These are phyloP conservation scores for Trichacis sp. DNA, from an alignment of 2,888 invertebrate species.

Conservation along the genomic window DNA sequence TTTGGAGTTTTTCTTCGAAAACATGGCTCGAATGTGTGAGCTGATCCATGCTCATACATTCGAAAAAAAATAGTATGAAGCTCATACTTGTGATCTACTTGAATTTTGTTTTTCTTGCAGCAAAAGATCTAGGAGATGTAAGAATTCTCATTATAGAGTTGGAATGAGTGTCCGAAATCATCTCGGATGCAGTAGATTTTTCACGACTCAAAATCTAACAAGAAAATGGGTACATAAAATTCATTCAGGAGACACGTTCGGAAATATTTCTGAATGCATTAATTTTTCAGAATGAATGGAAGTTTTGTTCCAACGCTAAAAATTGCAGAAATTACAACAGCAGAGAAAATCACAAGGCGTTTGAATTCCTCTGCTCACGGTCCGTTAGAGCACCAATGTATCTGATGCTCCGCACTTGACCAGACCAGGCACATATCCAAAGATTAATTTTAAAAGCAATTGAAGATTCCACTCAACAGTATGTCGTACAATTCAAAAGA, in stretches of 20 bases:
- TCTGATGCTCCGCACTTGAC: conserved; percentile 48
- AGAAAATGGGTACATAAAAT: conserved; percentile 14
- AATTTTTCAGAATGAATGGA: conserved; percentile 23
- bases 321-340: not conserved
- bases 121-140: conserved; percentile 9
- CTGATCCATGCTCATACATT: conserved; percentile 29
- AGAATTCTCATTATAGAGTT: conserved; percentile 10
- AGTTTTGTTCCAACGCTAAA: conserved; percentile 25
- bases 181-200: conserved; percentile 10
- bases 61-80: conserved; percentile 9
- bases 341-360: conserved; percentile 20
- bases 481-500: conserved; percentile 50
- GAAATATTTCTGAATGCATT: conserved; percentile 19
- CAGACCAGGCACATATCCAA: conserved; percentile 50
- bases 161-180: conserved; percentile 22
- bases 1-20: conserved; percentile 18
- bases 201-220: conserved; percentile 22
- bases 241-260: conserved; percentile 15
- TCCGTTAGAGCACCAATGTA: conserved; percentile 54
- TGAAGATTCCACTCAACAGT: conserved; percentile 37
- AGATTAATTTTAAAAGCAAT: conserved; percentile 48
- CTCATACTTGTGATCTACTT: conserved; percentile 22
- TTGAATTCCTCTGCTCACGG: conserved; percentile 38
- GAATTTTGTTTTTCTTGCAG: conserved; percentile 24
- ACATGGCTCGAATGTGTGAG: conserved; percentile 19